A percentile compares a stretch with the other conserved stretches of the same genome.
Conservation (phyloP, 2,888 invertebrate genomes). For the Calameuta pallipes region DNA sequence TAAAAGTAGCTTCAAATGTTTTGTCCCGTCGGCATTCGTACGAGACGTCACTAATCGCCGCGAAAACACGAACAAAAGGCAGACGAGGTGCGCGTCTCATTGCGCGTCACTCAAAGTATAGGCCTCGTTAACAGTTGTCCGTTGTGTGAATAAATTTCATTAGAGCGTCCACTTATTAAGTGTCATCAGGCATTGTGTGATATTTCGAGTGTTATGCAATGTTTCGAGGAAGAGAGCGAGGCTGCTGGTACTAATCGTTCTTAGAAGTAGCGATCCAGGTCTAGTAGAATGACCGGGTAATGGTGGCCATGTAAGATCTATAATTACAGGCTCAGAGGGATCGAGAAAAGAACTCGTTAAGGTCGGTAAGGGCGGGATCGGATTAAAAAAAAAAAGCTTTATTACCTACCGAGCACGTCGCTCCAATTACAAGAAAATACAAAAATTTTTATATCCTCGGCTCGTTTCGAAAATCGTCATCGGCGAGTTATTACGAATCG, state of each 20-base stretch:
- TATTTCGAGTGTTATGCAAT: conserved; percentile 15
- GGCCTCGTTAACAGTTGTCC: conserved; percentile 9
- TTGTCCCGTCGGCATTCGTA: neutral
- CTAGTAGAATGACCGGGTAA: neutral
- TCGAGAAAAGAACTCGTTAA: conserved; percentile 3
- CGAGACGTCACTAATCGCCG: conserved; percentile 4
- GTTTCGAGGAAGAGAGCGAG: conserved; percentile 6
- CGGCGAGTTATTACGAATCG: neutral
- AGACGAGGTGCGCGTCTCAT: neutral
- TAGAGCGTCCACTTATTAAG: conserved; percentile 15
- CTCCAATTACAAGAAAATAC: neutral
- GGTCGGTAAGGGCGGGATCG: neutral
- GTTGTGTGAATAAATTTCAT: conserved; percentile 19
- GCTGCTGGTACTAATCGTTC: conserved; percentile 6
- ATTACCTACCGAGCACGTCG: neutral
- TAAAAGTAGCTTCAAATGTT: neutral
- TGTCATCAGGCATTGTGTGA: conserved; percentile 16
- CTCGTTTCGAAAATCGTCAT: neutral
- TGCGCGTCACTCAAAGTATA: conserved; percentile 2
- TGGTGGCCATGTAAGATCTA: neutral
- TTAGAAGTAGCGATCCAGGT: neutral
- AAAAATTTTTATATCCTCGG: neutral
- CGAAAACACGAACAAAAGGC: conserved; percentile 7
- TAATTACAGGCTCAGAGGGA: conserved; percentile 3
- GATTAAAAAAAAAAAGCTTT: neutral